Base-by-base conservation (phyloP, 1,140 invertebrate species). In the Ips typographus region DNA sequence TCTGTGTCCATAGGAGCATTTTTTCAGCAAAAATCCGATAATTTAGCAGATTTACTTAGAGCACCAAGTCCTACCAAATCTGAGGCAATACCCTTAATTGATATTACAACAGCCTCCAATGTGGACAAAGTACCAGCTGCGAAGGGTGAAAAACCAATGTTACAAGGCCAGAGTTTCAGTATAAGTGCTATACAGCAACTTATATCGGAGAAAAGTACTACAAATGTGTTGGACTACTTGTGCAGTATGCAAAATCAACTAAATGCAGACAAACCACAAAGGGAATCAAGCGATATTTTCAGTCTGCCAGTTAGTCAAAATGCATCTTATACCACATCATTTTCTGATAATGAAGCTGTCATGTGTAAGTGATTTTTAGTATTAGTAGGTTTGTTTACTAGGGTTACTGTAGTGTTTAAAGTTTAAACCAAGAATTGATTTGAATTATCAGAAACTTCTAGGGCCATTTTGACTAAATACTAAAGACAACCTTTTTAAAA, bases 1-100 rank as follows among this genome's bases (percentile, higher is more conserved):
- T 40, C 71, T 70, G 40, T 75, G 5, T 77, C 77, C 42, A 73
- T 78, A 39, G 76, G 77, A 2, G 72, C 71, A 51, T 78, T 75
- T 65, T 78, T 78, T 51, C 65, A 73, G 53, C 51, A 76, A 65
- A 70, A 61, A 53, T 72, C 75, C 2, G 75, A 74, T 51, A 62
- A 70, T 55, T 64, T 74, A 7, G 65, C 72, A 22, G 58, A 73
- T 6, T 44, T 76, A 8, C 22, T 49, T 2, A 6, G 22, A 49
- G 44, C 44, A 3, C 44, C 7, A 8, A 49, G 44, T 49, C 44
- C 44, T 49, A 49, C 7, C 22, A 22, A 22, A 22, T 49, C 44
- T 8, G 62, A 74, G 38, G 70, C 73, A 6, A 57, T 75, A 2
- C 59, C 71, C 22, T 64, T 76, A 41, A 66, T 75, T 43, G 67